Percentiles rank a stretch among this genome's conserved stretches.
Evolutionary conservation across 2,888 invertebrate species (phyloP).

Genomic region (Eucera pruinosa): DNA sequence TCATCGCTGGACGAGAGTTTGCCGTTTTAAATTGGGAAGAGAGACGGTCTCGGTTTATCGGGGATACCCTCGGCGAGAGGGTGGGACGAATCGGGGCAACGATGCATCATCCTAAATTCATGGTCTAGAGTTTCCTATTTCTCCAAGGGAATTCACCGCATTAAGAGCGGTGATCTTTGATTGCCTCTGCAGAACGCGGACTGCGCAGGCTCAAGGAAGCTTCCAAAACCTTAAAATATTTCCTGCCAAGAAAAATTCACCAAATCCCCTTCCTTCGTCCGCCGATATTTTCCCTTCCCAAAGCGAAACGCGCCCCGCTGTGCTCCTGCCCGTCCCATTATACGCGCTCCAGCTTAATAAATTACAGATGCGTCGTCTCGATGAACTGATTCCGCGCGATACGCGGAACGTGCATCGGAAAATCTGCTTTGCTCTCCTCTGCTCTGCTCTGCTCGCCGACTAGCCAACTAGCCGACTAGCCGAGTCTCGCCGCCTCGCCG

Average conservation of each 20-base stretch:
- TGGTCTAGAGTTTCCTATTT: neutral
- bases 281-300: constrained; percentile 16
- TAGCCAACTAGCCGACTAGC: no score
- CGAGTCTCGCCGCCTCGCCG: no score
- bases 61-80: no score
- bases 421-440: no score
- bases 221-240: constrained; percentile 53
- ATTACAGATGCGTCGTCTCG: constrained; percentile 15
- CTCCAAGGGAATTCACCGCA: constrained; percentile 32
- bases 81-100: no score
- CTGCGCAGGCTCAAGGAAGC: constrained; percentile 25
- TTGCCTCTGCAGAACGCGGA: constrained; percentile 35
- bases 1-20: no score
- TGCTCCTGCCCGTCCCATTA: neutral
- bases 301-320: neutral
- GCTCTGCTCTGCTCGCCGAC: no score
- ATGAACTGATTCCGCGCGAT: constrained; percentile 9
- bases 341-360: constrained; percentile 16
- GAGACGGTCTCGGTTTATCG: no score
- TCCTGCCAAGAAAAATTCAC: constrained; percentile 54
- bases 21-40: no score
- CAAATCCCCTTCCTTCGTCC: constrained; percentile 24
- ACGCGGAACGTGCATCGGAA: neutral
- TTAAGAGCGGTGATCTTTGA: constrained; percentile 50
- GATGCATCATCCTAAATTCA: constrained; percentile 5